Base-by-base conservation (phyloP, 1,140 invertebrate genomes). In the Dryas iulia region DNA sequence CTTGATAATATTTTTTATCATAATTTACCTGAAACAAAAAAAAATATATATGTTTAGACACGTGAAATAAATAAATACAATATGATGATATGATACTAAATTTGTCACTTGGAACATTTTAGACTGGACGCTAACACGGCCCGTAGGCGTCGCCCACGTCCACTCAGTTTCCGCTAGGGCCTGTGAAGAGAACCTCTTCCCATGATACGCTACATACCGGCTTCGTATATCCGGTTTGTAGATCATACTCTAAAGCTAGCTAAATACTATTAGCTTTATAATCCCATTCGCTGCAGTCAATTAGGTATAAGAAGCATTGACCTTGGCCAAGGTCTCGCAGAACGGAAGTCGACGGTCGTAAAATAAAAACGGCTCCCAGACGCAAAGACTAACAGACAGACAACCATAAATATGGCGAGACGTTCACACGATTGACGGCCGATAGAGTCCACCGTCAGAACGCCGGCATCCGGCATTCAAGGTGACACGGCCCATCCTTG, bases 401-500 rank as follows among this genome's bases (percentile, higher is more conserved):
- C 78, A 77, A 68, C 67, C 83, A 81, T 87, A 87, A 87, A 87
- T 88, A 84, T 83, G 81, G 77, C 84, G 79, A 81, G 84, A 87
- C 78, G 83, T 78, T 85, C 76, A 82, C 77, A 83, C 88, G 88
- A 90, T 90, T 83, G 88, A 86, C 87, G 86, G 82, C 74, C 87
- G 86, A 89, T 91, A 91, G 80, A 47, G 82, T 87, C 79, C 83
- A 81, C 71, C 78, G 82, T 77, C 82, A 82, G 84, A 80, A 77
- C 69, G 78, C 62, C 78, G 83, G 83, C 84, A 89, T 91, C 88
- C 88, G 88, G 83, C 83, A 86, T 77, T 86, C 87, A 89, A 91
- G 87, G 89, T 91, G 87, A 91, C 83, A 86, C 82, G 62, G 74
- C 61, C 79, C 82, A 87, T 90, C 87, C 83, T 86, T 84, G 81